Conservation (phyloP, 1,140 invertebrate species). For the Drepana arcuata region DNA sequence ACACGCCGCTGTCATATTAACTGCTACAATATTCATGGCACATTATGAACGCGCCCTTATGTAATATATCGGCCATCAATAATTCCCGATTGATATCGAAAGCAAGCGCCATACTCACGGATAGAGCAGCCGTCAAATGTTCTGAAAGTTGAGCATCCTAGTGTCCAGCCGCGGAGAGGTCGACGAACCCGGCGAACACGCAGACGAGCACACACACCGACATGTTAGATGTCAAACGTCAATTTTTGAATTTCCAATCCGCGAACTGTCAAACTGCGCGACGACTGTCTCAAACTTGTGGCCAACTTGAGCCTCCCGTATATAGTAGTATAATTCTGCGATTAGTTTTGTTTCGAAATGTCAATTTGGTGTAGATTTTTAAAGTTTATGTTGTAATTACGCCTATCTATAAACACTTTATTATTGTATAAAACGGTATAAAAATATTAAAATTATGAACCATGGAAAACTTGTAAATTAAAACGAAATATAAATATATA, state of each 20-base stretch:
- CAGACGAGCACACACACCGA: conserved; percentile 53
- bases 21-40: conserved; percentile 42
- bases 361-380: conserved; percentile 11
- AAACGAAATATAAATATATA: conserved; percentile 72
- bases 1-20: conserved; percentile 15
- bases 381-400: conserved; percentile 45
- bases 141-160: conserved; percentile 65
- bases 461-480: conserved; percentile 70
- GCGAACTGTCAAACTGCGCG: conserved; percentile 57
- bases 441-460: conserved; percentile 72
- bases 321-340: conserved; percentile 1
- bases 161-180: conserved; percentile 24
- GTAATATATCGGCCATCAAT: conserved; percentile 33
- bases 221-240: conserved; percentile 60
- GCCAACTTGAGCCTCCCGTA: conserved; percentile 1
- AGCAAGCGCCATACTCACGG: conserved; percentile 43
- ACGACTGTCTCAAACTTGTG: conserved; percentile 29
- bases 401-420: conserved; percentile 66
- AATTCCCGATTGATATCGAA: conserved; percentile 20
- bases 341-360: background rate
- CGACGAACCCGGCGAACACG: conserved; percentile 43
- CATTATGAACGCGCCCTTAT: conserved; percentile 40
- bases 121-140: conserved; percentile 64
- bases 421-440: conserved; percentile 69
- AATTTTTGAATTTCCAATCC: conserved; percentile 55